Evolutionary conservation across 1,140 invertebrate genomes (phyloP).

Genomic region (Solen grandis): DNA sequence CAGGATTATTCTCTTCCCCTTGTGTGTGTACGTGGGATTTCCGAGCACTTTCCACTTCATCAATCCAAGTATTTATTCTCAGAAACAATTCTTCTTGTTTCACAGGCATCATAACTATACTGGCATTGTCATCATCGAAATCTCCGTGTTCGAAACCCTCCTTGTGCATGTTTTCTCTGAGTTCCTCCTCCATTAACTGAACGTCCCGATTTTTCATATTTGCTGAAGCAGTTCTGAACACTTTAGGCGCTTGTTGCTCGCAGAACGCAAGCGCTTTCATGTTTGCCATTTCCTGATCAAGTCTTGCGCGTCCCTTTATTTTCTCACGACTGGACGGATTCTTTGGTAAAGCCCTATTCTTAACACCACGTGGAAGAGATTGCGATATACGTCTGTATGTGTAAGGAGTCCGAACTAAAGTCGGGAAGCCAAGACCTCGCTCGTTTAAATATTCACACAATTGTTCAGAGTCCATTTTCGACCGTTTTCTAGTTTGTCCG

Average conservation of each 20-base stretch:
- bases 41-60: conserved; percentile 61
- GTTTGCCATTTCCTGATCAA: conserved; percentile 74
- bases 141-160: conserved; percentile 16
- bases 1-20: too few relatives aligned
- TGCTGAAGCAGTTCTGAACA: conserved; percentile 70
- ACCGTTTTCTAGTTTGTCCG: conserved; percentile 22
- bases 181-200: conserved; percentile 69
- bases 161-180: conserved; percentile 64
- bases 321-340: conserved; percentile 70
- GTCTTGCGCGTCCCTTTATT: conserved; percentile 70
- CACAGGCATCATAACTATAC: conserved; percentile 63
- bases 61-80: conserved; percentile 68
- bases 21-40: neutral
- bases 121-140: conserved; percentile 59
- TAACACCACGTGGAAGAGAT: conserved; percentile 46
- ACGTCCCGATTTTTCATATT: conserved; percentile 68
- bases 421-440: conserved; percentile 53
- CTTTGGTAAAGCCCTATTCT: conserved; percentile 55
- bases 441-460: conserved; percentile 55
- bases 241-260: conserved; percentile 65
- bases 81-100: conserved; percentile 67
- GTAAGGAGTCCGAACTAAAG: conserved; percentile 27
- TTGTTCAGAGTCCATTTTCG: conserved; percentile 48
- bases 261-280: conserved; percentile 70
- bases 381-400: conserved; percentile 20